Conservation (phyloP, 1,140 invertebrate genomes). For the Magallana gigas region DNA sequence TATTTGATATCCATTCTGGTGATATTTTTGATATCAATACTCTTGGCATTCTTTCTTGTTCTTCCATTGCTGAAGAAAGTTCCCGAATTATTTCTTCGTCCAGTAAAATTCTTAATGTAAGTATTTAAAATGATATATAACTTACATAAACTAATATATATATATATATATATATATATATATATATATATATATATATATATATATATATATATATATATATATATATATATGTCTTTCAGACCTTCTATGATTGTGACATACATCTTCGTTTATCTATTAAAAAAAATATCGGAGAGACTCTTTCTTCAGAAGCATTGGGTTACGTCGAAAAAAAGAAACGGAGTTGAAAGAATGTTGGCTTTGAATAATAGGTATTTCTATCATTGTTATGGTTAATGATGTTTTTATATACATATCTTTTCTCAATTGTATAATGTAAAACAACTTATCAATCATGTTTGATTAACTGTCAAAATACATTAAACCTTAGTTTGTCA, state of each 20-base stretch:
- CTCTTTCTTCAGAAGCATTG: not conserved
- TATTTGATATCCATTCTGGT: conserved; percentile 3
- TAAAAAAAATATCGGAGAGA: not conserved
- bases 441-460: too few species aligned
- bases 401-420: too few species aligned
- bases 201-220: too few species aligned
- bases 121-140: not conserved
- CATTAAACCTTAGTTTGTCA: too few species aligned
- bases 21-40: not conserved
- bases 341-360: not conserved
- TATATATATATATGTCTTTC: not conserved
- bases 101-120: conserved; percentile 9
- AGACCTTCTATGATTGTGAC: not conserved
- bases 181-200: too few species aligned
- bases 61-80: conserved; percentile 19
- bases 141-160: too few species aligned
- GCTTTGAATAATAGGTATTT: conserved; percentile 37
- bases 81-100: not conserved
- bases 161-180: too few species aligned
- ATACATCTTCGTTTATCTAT: conserved; percentile 4
- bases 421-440: too few species aligned
- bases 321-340: not conserved
- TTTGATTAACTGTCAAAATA: too few species aligned
- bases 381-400: too few species aligned
- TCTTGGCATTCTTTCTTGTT: conserved; percentile 11